phyloP scores from a whole-genome alignment of 2,888 invertebrate species.

The Zonitis immaculata region DNA sequence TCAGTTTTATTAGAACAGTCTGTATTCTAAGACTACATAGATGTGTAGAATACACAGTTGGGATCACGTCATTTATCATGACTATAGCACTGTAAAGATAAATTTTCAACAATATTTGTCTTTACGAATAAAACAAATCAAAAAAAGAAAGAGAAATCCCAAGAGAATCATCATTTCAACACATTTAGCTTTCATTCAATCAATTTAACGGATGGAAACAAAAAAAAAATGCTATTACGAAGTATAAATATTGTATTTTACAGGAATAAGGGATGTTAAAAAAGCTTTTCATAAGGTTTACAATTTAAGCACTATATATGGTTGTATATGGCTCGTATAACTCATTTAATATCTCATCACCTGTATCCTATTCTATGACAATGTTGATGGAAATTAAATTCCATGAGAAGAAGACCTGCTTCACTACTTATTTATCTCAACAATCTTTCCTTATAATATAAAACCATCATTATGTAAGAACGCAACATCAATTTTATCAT shows the following conservation, averaged over 20 bases:
- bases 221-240: background rate
- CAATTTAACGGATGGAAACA: no score
- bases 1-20: constrained; percentile 2
- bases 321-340: constrained; percentile 32
- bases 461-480: background rate
- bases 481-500: background rate
- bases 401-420: constrained; percentile 27
- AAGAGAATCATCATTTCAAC: no score
- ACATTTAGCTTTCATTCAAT: background rate
- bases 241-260: background rate
- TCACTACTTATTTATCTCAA: constrained; percentile 24
- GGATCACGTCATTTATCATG: constrained; percentile 9
- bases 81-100: background rate
- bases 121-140: background rate
- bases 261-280: background rate
- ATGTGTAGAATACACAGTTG: constrained; percentile 6
- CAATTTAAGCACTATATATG: constrained; percentile 36
- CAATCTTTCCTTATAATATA: constrained; percentile 24
- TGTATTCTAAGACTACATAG: constrained; percentile 1
- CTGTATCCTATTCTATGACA: constrained; percentile 38
- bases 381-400: constrained; percentile 42
- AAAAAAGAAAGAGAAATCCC: background rate
- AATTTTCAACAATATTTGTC: background rate
- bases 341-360: constrained; percentile 40
- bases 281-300: constrained; percentile 24